Evolutionary conservation across 2,888 invertebrate species (phyloP), one percentile per base, ranked within the genome.

Genomic region (Drosophila subquinaria): DNA sequence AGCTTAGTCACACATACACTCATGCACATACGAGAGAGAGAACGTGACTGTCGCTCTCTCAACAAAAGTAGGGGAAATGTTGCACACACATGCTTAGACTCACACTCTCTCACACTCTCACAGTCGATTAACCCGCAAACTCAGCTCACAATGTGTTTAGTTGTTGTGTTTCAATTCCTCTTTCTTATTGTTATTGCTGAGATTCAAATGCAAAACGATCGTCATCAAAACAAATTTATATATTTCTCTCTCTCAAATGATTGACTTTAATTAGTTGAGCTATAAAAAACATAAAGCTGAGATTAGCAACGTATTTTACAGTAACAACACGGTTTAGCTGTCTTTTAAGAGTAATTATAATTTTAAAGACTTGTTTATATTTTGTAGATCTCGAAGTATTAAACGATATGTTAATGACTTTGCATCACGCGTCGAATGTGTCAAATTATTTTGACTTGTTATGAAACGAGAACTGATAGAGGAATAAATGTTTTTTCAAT

Each of bases 11-110:
- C 61, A 42, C 40, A 17, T 9, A 17, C 15, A 15, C 11, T 60
- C 57, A 48, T 61, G 50, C 38, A 45, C 55, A 56, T 57, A 59
- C 36, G 42, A 38, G 60, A 23, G 68, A 43, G 76, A 76, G 67
- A 51, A 68, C 35, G 13, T 33, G 48, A 42, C 38, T 9, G 72
- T 53, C 77, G 60, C 76, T 60, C 86, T 82, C 86, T 86, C 67
- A 52, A 55, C 15, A 65, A 83, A 90, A 89, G 88, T 87, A 90
- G 90, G 87, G 90, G 90, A 90, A 88, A 87, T 87, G 73, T 79
- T 84, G 81, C 82, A 57, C 67, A 51, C 61, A 71, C 55, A 65
- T 56, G 75, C 63, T 57, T 50, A 50, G 48, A 13, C 67, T 62
- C 64, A 30, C 42, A 59, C 38, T 13, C 66, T 11, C 63, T n/a